Evolutionary conservation across 1,140 invertebrate species (phyloP).

Genomic region (Zaprionus ornatus): DNA sequence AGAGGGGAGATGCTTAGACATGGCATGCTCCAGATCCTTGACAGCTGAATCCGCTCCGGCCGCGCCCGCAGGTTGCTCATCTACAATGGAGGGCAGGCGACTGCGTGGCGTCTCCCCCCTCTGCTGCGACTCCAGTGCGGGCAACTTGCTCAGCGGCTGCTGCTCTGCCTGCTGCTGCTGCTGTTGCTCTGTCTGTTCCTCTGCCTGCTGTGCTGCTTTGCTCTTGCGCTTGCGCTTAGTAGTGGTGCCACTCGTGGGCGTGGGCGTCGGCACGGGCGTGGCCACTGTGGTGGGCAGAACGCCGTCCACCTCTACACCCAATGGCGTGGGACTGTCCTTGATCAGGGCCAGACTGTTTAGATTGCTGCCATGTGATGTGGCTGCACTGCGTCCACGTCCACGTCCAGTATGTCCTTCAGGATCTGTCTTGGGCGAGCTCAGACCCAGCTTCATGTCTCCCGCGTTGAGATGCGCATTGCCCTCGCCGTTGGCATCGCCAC

Average conservation of each 20-base stretch:
- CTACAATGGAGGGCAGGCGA: constrained; percentile 71
- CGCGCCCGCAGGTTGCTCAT: constrained; percentile 50
- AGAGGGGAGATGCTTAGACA: constrained; percentile 96
- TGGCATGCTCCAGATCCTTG: constrained; percentile 96
- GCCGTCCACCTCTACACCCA: constrained; percentile 62
- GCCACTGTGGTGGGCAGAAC: constrained; percentile 66
- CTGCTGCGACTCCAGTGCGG: constrained; percentile 60
- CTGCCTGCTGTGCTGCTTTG: constrained; percentile 67
- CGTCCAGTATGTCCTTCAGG: constrained; percentile 67
- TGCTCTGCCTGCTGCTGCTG: constrained; percentile 37
- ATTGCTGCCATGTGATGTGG: constrained; percentile 50
- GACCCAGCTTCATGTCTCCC: constrained; percentile 57
- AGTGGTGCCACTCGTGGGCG: constrained; percentile 34
- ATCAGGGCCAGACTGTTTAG: constrained; percentile 64
- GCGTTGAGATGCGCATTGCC: constrained; percentile 57
- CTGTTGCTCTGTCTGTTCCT: constrained; percentile 46
- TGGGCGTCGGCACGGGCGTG: constrained; percentile 57
- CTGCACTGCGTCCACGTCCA: constrained; percentile 56
- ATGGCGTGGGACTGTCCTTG: constrained; percentile 69
- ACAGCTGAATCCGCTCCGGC: constrained; percentile 67
- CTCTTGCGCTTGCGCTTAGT: constrained; percentile 75
- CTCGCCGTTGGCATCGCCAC: constrained; percentile 88
- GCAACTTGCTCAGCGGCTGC: constrained; percentile 74
- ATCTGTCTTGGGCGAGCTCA: constrained; percentile 69
- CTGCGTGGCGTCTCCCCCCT: constrained; percentile 58